These are phyloP conservation scores for Actinia equina DNA, from an alignment of 64 coral and sea anemone genomes.

Conservation along the genomic window DNA sequence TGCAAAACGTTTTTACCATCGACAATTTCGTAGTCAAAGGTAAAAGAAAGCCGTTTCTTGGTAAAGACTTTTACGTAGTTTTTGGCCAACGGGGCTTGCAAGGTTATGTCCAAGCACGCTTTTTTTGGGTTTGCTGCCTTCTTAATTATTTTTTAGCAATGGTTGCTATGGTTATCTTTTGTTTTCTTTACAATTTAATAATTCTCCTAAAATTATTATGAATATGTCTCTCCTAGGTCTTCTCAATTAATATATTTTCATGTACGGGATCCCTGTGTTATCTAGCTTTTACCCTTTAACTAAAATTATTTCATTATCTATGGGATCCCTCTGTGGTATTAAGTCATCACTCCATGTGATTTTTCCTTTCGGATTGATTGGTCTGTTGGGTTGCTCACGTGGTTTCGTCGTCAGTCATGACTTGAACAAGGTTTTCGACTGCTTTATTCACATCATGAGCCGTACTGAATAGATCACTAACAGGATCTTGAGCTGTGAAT, in stretches of 20 bases:
- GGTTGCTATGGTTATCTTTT: neutral
- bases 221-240: neutral
- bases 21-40: neutral
- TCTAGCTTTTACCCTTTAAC: neutral
- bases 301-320: slow-evolving; percentile 10
- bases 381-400: neutral
- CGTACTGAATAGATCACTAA: slow-evolving; percentile 75
- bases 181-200: neutral
- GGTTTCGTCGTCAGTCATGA: slow-evolving; percentile 59
- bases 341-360: neutral
- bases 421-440: slow-evolving; percentile 77
- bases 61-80: neutral
- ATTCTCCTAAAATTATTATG: neutral
- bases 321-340: neutral
- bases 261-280: neutral
- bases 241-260: neutral
- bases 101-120: neutral
- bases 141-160: neutral
- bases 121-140: neutral
- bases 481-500: slow-evolving; percentile 54
- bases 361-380: neutral
- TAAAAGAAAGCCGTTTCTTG: neutral
- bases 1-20: neutral
- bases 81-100: neutral
- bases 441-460: slow-evolving; percentile 90